phyloP scores from a whole-genome alignment of 2,113 vertebrate species.

The Syngnathus floridae region DNA sequence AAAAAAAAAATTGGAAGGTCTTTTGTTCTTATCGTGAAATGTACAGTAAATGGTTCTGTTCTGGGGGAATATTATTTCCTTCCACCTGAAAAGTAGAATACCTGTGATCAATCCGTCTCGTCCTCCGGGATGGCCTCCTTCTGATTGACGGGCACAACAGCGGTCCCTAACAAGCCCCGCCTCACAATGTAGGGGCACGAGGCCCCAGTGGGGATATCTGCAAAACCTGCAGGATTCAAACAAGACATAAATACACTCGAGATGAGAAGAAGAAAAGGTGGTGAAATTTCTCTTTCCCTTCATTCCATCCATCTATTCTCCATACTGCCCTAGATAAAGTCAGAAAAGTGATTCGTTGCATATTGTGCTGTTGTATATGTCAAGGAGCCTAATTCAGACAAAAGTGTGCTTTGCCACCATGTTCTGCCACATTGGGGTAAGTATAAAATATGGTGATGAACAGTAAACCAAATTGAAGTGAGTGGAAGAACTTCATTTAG shows the following conservation, averaged over 20 bases:
- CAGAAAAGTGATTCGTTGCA: background rate
- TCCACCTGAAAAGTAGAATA: background rate
- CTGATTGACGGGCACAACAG: constrained; percentile 41
- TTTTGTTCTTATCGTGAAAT: too few relatives aligned
- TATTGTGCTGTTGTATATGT: background rate
- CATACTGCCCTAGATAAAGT: background rate
- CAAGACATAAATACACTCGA: background rate
- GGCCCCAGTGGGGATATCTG: constrained; percentile 73
- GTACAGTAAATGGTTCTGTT: background rate
- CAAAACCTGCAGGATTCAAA: constrained; percentile 65
- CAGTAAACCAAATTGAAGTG: background rate
- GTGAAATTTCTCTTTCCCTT: background rate
- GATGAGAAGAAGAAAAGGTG: background rate
- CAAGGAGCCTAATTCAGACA: too few relatives aligned
- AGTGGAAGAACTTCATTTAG: background rate
- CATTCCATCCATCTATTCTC: too few relatives aligned
- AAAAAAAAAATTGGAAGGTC: too few relatives aligned
- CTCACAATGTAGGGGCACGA: constrained; percentile 77
- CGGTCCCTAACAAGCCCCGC: constrained; percentile 70
- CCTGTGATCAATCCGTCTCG: constrained; percentile 48
- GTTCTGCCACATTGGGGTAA: too few relatives aligned
- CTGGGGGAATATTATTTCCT: background rate
- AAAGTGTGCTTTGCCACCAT: too few relatives aligned
- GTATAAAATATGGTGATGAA: too few relatives aligned
- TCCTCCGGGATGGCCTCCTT: constrained; percentile 32